Evolutionary conservation across 1,140 invertebrate genomes (phyloP), one percentile per base, ranked within the genome.

Genomic region (Drosophila lowei): DNA sequence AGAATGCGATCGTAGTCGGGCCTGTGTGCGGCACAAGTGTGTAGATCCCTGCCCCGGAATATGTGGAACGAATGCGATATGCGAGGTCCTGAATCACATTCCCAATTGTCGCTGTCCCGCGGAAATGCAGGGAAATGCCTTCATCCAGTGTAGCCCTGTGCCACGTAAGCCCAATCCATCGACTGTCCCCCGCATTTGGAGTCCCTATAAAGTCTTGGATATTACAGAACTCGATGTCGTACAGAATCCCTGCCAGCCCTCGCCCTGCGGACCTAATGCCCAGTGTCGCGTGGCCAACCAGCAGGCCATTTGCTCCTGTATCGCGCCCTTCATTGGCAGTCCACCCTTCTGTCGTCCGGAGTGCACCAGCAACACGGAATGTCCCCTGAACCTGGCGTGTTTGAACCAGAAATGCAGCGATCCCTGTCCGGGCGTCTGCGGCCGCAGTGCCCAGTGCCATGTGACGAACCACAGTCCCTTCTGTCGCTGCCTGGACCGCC

Each of bases 51-150:
- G 96, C 85, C 92, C 93, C 13, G 95, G 95, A 44, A 95, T 95
- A 2, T 97, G 96, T 89, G 96, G 95, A 18, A 90, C 92, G 41
- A 94, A 93, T 74, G 95, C 95, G 7, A 91, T 94, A 25, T 98
- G 97, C 83, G 94, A 95, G 79, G 95, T 97, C 0, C 93, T 95
- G 2, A 97, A 97, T 84, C 96, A 97, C 88, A 93, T 94, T 18
- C 95, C 96, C 16, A 94, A 94, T 34, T 97, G 96, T 81, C 93
- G 93, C 23, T 97, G 95, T 90, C 92, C 94, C 15, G 89, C 92
- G 15, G 93, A 94, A 44, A 95, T 94, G 90, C 93, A 93, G 58
- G 95, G 96, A 49, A 96, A 97, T 93, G 96, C 96, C 6, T 96
- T 96, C 90, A 91, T 95, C 6, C 60, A 73, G 13, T 91, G 89